Evolutionary conservation across 2,888 invertebrate genomes (phyloP).

Genomic region (Erebia palarica): DNA sequence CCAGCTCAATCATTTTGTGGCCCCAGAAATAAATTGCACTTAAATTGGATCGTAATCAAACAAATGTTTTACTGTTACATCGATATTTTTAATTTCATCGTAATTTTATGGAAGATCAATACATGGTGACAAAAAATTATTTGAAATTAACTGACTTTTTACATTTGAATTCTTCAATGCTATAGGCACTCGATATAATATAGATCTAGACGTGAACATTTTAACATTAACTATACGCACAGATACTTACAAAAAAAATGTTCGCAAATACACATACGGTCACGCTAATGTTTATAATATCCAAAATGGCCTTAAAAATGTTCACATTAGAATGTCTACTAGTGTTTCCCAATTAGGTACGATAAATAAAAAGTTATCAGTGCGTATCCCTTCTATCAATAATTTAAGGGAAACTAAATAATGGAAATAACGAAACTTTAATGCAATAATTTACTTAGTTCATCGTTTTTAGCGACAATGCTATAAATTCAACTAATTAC

Average conservation of each 20-base stretch:
- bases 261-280: slow-evolving; percentile 72
- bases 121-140: slow-evolving; percentile 81
- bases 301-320: slow-evolving; percentile 73
- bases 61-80: slow-evolving; percentile 76
- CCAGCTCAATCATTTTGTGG: neutral
- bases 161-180: slow-evolving; percentile 79
- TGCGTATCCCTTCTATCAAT: neutral
- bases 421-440: neutral
- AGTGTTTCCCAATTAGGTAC: slow-evolving; percentile 47
- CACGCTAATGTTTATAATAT: slow-evolving; percentile 74
- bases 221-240: slow-evolving; percentile 70
- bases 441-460: neutral
- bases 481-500: neutral
- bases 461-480: neutral
- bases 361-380: neutral
- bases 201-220: slow-evolving; percentile 81
- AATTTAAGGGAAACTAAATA: neutral
- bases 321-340: slow-evolving; percentile 71
- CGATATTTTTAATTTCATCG: slow-evolving; percentile 82
- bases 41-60: slow-evolving; percentile 56
- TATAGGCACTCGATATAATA: slow-evolving; percentile 82
- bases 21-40: slow-evolving; percentile 8
- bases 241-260: slow-evolving; percentile 71
- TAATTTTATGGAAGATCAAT: slow-evolving; percentile 83
- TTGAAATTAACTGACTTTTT: slow-evolving; percentile 79